phyloP scores from a whole-genome alignment of 2,888 invertebrate genomes.

The Cylloceria caligata region DNA sequence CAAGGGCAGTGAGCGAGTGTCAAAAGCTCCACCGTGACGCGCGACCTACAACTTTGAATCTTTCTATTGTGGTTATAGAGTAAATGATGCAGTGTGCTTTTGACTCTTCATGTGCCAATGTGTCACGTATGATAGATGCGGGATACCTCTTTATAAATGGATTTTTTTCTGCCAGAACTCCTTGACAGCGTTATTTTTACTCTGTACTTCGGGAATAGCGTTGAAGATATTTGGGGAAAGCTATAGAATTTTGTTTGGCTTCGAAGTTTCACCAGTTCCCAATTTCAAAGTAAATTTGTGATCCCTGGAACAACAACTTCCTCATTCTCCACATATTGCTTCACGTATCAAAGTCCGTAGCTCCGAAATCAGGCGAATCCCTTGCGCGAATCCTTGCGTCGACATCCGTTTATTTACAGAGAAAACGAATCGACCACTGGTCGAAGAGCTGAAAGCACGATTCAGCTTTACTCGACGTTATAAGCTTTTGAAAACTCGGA shows the following conservation, averaged over 20 bases:
- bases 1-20: constrained; percentile 24
- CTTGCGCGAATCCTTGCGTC: not conserved
- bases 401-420: constrained; percentile 3
- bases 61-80: not conserved
- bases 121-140: not conserved
- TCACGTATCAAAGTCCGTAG: not conserved
- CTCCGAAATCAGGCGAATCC: not conserved
- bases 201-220: not conserved
- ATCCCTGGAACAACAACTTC: not conserved
- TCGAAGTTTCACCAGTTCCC: not conserved
- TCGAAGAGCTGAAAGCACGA: constrained; percentile 18
- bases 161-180: not conserved
- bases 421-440: constrained; percentile 20
- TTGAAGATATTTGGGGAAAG: not conserved
- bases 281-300: not conserved
- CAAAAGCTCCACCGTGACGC: constrained; percentile 12
- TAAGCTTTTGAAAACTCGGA: not conserved
- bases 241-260: not conserved
- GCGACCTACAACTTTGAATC: constrained; percentile 24
- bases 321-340: not conserved
- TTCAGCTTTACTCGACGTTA: not conserved
- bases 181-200: too few relatives aligned
- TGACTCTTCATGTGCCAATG: constrained; percentile 5
- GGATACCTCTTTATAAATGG: too few relatives aligned
- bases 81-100: not conserved